These are phyloP conservation scores for Tychaedon coryphoeus DNA, from an alignment of 2,113 vertebrate species.

Conservation along the genomic window DNA sequence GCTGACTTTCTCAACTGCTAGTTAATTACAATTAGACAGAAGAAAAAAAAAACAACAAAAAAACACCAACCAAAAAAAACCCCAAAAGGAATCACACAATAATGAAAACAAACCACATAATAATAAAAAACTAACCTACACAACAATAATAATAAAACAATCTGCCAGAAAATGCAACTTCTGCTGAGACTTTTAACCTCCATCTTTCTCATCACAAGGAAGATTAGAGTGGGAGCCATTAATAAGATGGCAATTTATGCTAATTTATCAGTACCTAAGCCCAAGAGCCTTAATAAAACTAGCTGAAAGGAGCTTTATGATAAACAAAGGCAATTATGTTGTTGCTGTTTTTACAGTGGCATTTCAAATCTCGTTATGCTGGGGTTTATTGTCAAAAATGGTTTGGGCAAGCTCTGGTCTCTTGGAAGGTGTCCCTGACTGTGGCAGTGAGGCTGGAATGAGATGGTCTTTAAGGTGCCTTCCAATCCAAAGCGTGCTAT, in stretches of 20 bases:
- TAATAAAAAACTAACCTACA: not conserved
- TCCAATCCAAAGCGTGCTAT: not conserved
- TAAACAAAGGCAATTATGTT: constrained; percentile 9
- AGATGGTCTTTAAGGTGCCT: not conserved
- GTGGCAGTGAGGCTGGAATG: not conserved
- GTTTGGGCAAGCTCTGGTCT: not conserved
- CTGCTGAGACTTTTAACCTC: not conserved
- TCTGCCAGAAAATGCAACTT: not conserved
- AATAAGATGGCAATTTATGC: constrained; percentile 36
- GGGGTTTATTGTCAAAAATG: not conserved
- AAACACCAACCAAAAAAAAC: too few relatives aligned
- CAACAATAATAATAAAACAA: not conserved
- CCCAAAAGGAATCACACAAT: not conserved
- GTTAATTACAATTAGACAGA: constrained; percentile 39
- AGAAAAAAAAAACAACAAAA: not conserved
- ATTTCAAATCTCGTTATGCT: not conserved
- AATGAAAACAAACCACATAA: not conserved
- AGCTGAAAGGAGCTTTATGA: constrained; percentile 12
- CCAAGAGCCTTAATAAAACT: constrained; percentile 10
- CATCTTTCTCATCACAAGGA: not conserved
- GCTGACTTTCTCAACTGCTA: constrained; percentile 7
- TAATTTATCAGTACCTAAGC: constrained; percentile 31
- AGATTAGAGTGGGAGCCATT: constrained; percentile 10
- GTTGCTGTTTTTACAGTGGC: not conserved
- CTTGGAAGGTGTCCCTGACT: not conserved